phyloP scores from a whole-genome alignment of 1,140 invertebrate species.

The Sycophaga agraensis region DNA sequence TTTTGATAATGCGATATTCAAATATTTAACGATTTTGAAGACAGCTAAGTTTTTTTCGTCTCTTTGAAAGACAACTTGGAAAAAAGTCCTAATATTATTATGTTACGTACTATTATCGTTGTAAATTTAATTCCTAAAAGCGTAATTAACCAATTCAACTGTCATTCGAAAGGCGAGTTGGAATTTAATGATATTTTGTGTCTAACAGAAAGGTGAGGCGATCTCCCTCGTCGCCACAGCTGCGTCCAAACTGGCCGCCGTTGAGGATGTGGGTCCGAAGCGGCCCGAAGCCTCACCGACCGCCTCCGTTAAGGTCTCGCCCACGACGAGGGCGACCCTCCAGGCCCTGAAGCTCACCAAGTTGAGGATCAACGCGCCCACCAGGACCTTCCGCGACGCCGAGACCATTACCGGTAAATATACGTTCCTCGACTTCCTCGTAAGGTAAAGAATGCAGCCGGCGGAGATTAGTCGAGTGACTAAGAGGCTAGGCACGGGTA shows the following conservation, averaged over 20 bases:
- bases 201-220: constrained; percentile 50
- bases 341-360: constrained; percentile 42
- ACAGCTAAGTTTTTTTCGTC: too few relatives aligned
- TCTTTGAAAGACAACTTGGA: too few relatives aligned
- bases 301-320: constrained; percentile 47
- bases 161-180: too few relatives aligned
- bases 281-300: constrained; percentile 52
- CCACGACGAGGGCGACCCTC: constrained; percentile 48
- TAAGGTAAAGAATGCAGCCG: too few relatives aligned
- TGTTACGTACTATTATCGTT: too few relatives aligned
- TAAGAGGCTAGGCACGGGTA: too few relatives aligned
- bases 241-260: constrained; percentile 62
- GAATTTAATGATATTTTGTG: constrained; percentile 15
- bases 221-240: constrained; percentile 54
- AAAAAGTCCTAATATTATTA: too few relatives aligned
- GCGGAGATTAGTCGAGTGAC: too few relatives aligned
- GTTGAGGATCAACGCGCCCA: constrained; percentile 34
- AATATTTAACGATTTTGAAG: too few relatives aligned
- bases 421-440: neutral
- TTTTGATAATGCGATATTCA: too few relatives aligned
- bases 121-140: too few relatives aligned
- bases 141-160: too few relatives aligned
- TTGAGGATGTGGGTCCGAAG: constrained; percentile 60
- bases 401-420: constrained; percentile 59
- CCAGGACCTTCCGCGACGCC: constrained; percentile 51